These are phyloP conservation scores for Brachypteracias leptosomus DNA, from an alignment of 2,113 vertebrate genomes.

Conservation along the genomic window DNA sequence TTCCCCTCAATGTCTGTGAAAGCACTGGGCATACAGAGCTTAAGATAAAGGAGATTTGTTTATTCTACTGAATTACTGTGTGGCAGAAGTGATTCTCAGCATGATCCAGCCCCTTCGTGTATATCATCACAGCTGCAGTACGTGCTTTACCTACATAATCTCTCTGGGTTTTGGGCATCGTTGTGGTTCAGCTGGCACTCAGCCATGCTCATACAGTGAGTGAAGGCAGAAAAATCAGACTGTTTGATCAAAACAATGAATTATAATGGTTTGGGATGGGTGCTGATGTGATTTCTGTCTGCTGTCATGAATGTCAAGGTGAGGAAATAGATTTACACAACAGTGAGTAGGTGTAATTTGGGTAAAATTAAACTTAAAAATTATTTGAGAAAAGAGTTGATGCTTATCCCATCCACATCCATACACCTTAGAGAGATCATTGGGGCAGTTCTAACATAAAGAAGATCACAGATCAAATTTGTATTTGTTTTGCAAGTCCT, in stretches of 20 bases:
- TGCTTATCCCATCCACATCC: not conserved
- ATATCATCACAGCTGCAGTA: not conserved
- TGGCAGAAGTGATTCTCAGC: constrained; percentile 5
- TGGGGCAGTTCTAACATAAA: not conserved
- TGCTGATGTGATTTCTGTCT: not conserved
- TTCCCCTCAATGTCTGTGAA: not conserved
- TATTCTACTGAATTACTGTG: not conserved
- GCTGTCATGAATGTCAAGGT: not conserved
- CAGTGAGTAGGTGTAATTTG: not conserved
- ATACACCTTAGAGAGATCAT: not conserved
- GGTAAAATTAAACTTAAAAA: not conserved
- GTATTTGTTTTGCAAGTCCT: not conserved
- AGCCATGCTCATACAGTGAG: not conserved
- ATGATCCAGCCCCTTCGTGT: not conserved
- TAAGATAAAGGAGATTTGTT: not conserved
- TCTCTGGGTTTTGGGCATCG: not conserved
- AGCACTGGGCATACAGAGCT: not conserved
- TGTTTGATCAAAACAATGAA: not conserved
- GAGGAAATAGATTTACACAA: not conserved
- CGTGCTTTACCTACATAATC: not conserved
- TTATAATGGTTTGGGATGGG: not conserved
- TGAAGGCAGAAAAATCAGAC: not conserved
- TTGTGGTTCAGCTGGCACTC: not conserved
- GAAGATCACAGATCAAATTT: not conserved
- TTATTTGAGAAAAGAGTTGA: not conserved